A percentile compares a stretch with the other conserved stretches of the same genome.
Evolutionary conservation across 2,888 invertebrate species (phyloP).

Genomic region (Baronia brevicornis): DNA sequence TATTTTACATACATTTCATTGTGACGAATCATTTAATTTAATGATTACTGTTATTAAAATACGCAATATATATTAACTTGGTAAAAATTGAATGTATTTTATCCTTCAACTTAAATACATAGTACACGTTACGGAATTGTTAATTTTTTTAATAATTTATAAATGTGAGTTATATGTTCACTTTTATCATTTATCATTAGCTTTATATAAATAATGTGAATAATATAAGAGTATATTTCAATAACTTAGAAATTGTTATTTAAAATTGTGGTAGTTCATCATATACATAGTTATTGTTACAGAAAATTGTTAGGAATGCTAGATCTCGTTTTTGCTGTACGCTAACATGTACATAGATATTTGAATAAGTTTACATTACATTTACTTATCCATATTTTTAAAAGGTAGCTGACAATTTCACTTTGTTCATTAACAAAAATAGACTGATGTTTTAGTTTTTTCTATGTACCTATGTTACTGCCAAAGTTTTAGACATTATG

Average conservation of each 20-base stretch:
- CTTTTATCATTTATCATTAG: too few relatives aligned
- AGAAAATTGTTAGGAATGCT: constrained; percentile 52
- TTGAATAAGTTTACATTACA: constrained; percentile 25
- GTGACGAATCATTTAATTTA: constrained; percentile 22
- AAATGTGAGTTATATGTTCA: too few relatives aligned
- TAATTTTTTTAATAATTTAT: too few relatives aligned
- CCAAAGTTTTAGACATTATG: constrained; percentile 61
- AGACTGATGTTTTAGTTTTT: constrained; percentile 49
- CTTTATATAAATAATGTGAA: constrained; percentile 44
- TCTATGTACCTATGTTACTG: constrained; percentile 56
- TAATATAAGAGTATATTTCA: constrained; percentile 49
- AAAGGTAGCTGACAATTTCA: constrained; percentile 7
- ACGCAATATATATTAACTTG: constrained; percentile 3
- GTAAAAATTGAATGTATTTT: constrained; percentile 10
- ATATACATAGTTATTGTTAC: constrained; percentile 40
- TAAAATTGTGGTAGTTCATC: constrained; percentile 39
- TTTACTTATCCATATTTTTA: constrained; percentile 10
- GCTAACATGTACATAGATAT: constrained; percentile 25
- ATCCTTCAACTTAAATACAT: too few relatives aligned
- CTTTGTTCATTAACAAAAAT: constrained; percentile 19
- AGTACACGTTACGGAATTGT: too few relatives aligned
- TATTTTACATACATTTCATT: constrained; percentile 24
- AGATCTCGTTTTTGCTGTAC: constrained; percentile 62
- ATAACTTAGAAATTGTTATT: constrained; percentile 26
- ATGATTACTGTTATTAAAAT: constrained; percentile 5